Conservation (phyloP, 2,888 invertebrate genomes). For the Oeneis ivallda region DNA sequence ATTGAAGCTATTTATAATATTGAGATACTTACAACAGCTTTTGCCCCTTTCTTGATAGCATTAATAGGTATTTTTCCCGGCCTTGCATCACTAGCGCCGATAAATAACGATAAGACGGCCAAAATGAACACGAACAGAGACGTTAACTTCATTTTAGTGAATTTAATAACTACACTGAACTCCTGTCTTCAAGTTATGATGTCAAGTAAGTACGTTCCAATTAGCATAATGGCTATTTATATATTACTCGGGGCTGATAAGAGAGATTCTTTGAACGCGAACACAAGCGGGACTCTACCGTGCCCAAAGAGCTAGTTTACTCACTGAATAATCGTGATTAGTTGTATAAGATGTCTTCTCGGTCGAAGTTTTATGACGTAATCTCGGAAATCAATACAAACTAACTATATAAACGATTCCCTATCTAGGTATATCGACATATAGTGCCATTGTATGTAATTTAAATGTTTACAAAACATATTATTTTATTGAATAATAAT, state of each 20-base stretch:
- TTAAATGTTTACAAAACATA: no score
- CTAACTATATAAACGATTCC: not conserved
- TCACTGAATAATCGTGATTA: slow-evolving; percentile 10
- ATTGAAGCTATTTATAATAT: no score
- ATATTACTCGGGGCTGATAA: slow-evolving; percentile 17
- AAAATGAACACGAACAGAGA: slow-evolving; percentile 34
- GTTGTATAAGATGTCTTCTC: not conserved
- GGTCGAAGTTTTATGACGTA: not conserved
- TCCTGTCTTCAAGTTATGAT: slow-evolving; percentile 1
- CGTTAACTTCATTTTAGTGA: slow-evolving; percentile 36
- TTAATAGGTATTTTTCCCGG: slow-evolving; percentile 52
- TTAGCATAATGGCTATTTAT: slow-evolving; percentile 24
- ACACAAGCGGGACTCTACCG: slow-evolving; percentile 36
- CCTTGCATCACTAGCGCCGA: slow-evolving; percentile 42
- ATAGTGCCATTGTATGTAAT: no score
- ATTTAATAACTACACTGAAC: not conserved
- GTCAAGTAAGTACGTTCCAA: slow-evolving; percentile 8
- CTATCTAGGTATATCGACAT: no score
- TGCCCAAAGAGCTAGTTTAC: slow-evolving; percentile 24
- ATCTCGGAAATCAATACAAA: slow-evolving; percentile 2
- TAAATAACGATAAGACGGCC: slow-evolving; percentile 30
- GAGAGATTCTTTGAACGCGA: slow-evolving; percentile 21
- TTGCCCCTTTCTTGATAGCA: slow-evolving; percentile 50
- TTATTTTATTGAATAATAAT: no score
- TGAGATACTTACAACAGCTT: slow-evolving; percentile 52